These are phyloP conservation scores for Nemopilema nomurai DNA, from an alignment of 30 jellyfish, hydroid and myxozoan species.

Conservation along the genomic window DNA sequence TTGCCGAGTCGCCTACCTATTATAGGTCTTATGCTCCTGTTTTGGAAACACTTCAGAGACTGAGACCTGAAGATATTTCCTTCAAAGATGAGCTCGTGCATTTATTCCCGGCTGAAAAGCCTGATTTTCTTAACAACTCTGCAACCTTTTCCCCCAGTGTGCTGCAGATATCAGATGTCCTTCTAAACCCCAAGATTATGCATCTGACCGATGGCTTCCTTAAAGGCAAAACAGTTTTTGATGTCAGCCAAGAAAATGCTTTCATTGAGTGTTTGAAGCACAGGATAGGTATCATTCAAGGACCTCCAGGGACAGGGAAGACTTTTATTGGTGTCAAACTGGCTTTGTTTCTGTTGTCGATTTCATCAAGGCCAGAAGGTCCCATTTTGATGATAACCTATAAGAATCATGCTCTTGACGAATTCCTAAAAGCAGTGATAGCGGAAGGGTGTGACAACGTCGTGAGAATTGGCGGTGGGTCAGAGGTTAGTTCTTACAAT, in stretches of 20 bases:
- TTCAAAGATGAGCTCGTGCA: conserved; percentile 55
- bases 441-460: conserved; percentile 18
- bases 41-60: conserved; percentile 48
- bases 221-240: conserved; percentile 26
- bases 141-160: conserved; percentile 5
- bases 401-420: conserved; percentile 87
- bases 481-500: conserved; percentile 40
- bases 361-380: conserved; percentile 38
- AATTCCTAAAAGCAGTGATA: conserved; percentile 45
- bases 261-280: conserved; percentile 21
- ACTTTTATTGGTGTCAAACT: conserved; percentile 70
- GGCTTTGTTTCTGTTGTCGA: conserved; percentile 26
- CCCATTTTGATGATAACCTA: conserved; percentile 67
- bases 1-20: conserved; percentile 81
- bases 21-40: conserved; percentile 69
- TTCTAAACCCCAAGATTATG: too few relatives aligned
- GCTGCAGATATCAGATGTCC: neutral
- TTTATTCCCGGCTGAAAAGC: neutral
- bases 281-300: conserved; percentile 73
- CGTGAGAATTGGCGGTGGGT: conserved; percentile 66
- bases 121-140: conserved; percentile 28
- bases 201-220: neutral
- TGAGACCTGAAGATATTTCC: conserved; percentile 27
- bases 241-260: conserved; percentile 62
- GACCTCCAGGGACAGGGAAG: conserved; percentile 88